Conservation (phyloP, 2,888 invertebrate genomes). For the Euclidia mi region DNA sequence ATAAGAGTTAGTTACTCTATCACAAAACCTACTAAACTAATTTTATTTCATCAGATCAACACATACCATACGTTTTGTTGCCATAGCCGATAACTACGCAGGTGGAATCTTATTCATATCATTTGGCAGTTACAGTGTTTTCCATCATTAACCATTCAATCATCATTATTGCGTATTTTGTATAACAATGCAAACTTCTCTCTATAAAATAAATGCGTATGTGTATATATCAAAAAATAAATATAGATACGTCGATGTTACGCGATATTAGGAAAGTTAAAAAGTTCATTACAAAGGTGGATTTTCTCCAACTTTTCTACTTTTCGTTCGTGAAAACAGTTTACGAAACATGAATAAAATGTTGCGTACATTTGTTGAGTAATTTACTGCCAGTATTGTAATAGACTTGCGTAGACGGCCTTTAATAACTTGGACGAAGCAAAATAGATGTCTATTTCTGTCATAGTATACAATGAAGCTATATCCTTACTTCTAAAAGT, state of each 20-base stretch:
- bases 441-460: no score
- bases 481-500: no score
- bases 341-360: conserved; percentile 26
- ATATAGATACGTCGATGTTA: conserved; percentile 22
- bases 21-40: no score
- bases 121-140: background rate
- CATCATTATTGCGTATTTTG: background rate
- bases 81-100: no score
- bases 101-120: no score
- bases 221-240: conserved; percentile 9
- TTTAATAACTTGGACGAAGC: background rate
- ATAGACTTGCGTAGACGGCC: background rate
- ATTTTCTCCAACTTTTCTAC: conserved; percentile 37
- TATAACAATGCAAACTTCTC: background rate
- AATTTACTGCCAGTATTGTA: background rate
- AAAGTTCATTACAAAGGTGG: conserved; percentile 46
- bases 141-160: background rate
- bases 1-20: no score
- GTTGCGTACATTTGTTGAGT: conserved; percentile 18
- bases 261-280: conserved; percentile 47
- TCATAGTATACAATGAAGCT: no score
- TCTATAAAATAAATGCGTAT: conserved; percentile 5
- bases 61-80: no score
- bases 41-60: no score
- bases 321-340: conserved; percentile 40